Evolutionary conservation across 2,113 vertebrate genomes (phyloP), one percentile per base, ranked within the genome.

Genomic region (Chionomys nivalis): DNA sequence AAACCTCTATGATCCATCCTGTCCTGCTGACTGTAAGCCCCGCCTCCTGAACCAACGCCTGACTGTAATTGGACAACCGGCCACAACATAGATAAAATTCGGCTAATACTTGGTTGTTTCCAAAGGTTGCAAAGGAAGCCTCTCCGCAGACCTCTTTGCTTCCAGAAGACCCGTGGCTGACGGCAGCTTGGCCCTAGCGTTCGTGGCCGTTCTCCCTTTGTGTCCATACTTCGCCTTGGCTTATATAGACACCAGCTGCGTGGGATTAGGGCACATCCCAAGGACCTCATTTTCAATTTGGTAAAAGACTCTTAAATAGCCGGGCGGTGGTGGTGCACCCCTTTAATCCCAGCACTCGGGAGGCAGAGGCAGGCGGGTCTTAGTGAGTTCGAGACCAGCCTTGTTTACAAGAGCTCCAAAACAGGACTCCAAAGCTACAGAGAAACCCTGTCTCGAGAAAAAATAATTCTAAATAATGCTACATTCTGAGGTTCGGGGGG

Each of bases 111-210:
- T 31, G 13, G 66, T 31, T 75, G 12, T 61, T 12, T 12, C 36
- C 3, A 26, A 83, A 49, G 13, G 26, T 13, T 13, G 2, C 23
- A 28, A 55, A 16, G 58, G 26, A 47, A 65, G 7, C 73, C 39
- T n/a, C 36, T 70, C 7, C 8, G 5, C 26, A 5, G 52, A 49
- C 0, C 4, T 26, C 65, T 23, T 17, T 36, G 26, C 44, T 61
- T 85, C 44, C 55, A 21, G 82, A 24, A 87, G 63, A 72, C 10
- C 9, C 33, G 39, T 61, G 42, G 9, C 63, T 39, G 1, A 5
- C 11, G 31, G 52, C 11, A 1, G 17, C 23, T 3, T 5, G 4
- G 12, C 28, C 7, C 78, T 5, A 5, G 2, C 10, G 44, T 19
- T 93, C 23, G 28, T 0, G 31, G 5, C 42, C 19, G 3, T 28